Conservation (phyloP, 2,113 vertebrate species). For the Perca flavescens region DNA sequence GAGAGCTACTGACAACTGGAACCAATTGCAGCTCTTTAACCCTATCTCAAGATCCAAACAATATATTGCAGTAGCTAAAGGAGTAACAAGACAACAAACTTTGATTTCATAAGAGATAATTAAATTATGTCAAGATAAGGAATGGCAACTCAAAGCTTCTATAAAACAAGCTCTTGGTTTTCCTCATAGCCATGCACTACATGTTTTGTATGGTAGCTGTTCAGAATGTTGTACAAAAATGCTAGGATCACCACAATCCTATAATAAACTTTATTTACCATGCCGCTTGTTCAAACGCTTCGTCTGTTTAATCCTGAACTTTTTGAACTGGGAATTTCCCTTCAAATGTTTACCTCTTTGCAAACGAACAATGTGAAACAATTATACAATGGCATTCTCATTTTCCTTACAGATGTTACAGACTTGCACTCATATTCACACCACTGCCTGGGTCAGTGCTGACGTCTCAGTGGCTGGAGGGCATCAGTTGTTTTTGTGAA, state of each 20-base stretch:
- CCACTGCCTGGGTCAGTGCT: constrained; percentile 26
- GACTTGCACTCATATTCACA: constrained; percentile 37
- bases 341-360: constrained; percentile 36
- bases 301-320: constrained; percentile 27
- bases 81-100: constrained; percentile 4
- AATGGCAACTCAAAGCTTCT: not conserved
- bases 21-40: not conserved
- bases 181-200: not conserved
- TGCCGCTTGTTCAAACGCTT: not conserved
- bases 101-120: not conserved
- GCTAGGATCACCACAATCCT: not conserved
- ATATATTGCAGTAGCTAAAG: not conserved
- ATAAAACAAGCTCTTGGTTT: not conserved
- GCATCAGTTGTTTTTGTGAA: constrained; percentile 30
- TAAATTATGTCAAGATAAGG: not conserved
- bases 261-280: not conserved
- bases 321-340: constrained; percentile 18
- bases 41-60: not conserved
- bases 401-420: constrained; percentile 21
- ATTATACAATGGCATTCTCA: constrained; percentile 47
- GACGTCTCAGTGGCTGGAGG: constrained; percentile 34
- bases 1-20: too few species aligned
- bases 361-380: not conserved
- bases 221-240: not conserved
- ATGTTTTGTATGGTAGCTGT: not conserved